phyloP scores from a whole-genome alignment of 2,888 invertebrate species.

The Pristionchus maxplancki region DNA sequence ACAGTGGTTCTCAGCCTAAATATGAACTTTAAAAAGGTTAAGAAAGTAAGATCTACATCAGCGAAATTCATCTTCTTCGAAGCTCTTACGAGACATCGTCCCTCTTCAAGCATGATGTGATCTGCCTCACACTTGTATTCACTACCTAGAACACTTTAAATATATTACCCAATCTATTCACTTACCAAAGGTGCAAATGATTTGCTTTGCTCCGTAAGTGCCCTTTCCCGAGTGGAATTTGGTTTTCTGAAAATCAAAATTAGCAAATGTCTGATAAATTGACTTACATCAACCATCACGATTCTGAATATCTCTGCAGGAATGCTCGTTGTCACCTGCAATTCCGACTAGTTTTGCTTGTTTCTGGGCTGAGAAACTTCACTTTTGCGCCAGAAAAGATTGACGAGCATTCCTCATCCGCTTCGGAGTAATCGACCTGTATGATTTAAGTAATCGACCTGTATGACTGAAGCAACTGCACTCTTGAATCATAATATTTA shows the following conservation, averaged over 20 bases:
- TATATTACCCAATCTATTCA: background rate
- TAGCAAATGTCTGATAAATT: background rate
- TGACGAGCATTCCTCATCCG: background rate
- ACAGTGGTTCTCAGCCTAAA: background rate
- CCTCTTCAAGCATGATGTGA: background rate
- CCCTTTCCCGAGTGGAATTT: background rate
- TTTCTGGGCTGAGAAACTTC: too few species aligned
- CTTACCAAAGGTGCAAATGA: background rate
- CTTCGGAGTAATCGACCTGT: background rate
- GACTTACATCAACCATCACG: background rate
- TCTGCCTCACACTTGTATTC: background rate
- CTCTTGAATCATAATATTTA: background rate
- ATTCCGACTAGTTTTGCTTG: background rate
- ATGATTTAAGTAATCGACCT: background rate
- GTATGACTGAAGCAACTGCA: background rate
- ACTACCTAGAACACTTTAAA: background rate
- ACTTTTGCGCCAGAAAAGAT: background rate
- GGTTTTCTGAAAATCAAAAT: background rate
- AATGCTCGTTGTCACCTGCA: background rate
- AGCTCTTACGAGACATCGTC: background rate
- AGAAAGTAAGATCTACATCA: background rate
- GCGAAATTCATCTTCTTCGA: background rate
- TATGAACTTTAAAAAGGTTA: background rate
- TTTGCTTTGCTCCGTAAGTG: background rate
- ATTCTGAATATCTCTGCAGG: background rate